Evolutionary conservation across 2,888 invertebrate genomes (phyloP).

Genomic region (Hemaris fuciformis): DNA sequence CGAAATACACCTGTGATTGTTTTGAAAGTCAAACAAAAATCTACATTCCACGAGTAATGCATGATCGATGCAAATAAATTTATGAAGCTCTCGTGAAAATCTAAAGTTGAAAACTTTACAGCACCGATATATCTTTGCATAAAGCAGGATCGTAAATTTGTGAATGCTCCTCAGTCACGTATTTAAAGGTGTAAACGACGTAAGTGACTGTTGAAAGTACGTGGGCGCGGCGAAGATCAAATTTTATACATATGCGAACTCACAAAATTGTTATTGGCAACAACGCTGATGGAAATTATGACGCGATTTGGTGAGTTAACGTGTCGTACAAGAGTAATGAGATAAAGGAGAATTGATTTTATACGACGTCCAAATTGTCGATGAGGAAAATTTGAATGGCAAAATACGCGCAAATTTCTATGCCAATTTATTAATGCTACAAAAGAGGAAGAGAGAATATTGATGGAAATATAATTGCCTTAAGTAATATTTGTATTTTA

Average conservation of each 20-base stretch:
- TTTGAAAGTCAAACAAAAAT: neutral
- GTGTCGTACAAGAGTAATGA: neutral
- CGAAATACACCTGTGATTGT: neutral
- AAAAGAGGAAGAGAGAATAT: neutral
- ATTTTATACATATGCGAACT: neutral
- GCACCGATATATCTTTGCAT: neutral
- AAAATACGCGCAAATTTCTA: neutral
- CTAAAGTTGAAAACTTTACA: neutral
- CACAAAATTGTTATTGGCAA: conserved; percentile 4
- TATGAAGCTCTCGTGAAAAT: neutral
- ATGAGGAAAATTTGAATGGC: neutral
- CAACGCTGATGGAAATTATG: neutral
- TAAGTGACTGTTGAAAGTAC: neutral
- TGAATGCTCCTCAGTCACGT: neutral
- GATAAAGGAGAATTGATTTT: neutral
- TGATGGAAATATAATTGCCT: too few species aligned
- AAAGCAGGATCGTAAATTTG: neutral
- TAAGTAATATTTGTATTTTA: too few species aligned
- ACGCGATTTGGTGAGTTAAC: neutral
- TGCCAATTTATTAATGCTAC: neutral
- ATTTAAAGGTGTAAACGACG: neutral
- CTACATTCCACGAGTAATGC: neutral
- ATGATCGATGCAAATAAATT: neutral
- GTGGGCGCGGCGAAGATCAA: neutral
- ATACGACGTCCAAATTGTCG: neutral